phyloP scores from a whole-genome alignment of 2,888 invertebrate genomes.

The Encarsia formosa region DNA sequence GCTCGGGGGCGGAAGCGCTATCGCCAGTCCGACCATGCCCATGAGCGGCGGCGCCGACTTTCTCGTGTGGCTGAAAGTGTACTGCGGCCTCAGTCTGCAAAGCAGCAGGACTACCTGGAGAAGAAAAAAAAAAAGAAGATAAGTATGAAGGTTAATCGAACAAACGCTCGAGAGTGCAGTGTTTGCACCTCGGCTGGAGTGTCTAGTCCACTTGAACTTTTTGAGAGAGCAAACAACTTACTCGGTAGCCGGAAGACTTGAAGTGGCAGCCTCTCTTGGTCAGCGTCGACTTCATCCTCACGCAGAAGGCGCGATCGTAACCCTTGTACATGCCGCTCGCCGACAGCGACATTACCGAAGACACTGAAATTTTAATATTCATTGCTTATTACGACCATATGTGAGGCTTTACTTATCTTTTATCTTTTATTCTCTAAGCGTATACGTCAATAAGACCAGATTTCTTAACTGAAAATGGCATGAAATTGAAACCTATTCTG shows the following conservation, averaged over 20 bases:
- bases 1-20: constrained; percentile 93
- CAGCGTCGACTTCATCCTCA: constrained; percentile 95
- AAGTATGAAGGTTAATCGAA: background rate
- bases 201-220: constrained; percentile 21
- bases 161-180: background rate
- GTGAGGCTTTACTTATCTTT: too few relatives aligned
- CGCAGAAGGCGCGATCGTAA: constrained; percentile 87
- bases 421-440: too few relatives aligned
- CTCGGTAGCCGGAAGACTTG: constrained; percentile 93
- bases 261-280: constrained; percentile 97
- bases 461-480: too few relatives aligned
- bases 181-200: background rate
- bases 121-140: background rate
- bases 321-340: constrained; percentile 73
- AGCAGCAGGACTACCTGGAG: constrained; percentile 93
- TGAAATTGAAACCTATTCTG: too few relatives aligned
- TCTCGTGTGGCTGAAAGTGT: constrained; percentile 85
- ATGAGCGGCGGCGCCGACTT: constrained; percentile 82
- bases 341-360: constrained; percentile 76
- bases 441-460: too few relatives aligned
- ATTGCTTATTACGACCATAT: too few relatives aligned
- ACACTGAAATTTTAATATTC: too few relatives aligned
- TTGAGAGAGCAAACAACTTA: constrained; percentile 53
- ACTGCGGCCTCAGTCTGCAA: constrained; percentile 87
- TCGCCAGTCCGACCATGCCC: constrained; percentile 93